Base-by-base conservation (phyloP, 2,797 vertebrate species). In the Macropodus opercularis region DNA sequence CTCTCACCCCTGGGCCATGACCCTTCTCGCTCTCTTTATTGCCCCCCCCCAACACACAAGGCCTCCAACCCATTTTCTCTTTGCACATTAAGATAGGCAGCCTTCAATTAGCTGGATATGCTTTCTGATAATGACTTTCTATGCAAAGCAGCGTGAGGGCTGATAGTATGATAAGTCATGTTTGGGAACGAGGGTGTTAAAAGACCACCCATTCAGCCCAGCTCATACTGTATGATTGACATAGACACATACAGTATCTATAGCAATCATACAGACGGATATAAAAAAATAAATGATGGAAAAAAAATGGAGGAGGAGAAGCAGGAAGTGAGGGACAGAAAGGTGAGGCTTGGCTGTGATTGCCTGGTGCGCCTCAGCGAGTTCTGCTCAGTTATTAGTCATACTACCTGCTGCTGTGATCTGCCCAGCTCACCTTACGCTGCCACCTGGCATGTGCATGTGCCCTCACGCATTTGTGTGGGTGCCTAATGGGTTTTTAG, bases 361-460 rank as follows among this genome's bases (percentile, higher is more conserved):
- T 78, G 83, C 80, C 75, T 82, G 80, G 57, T 82, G 69, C 74
- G 84, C 71, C 70, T 88, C 74, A 67, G 55, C 85, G 85, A 68
- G 53, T 69, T 79, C 78, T 79, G 75, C 67, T 77, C 66, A 75
- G 75, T 87, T 91, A 85, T 85, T 89, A 85, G 76, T 85, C 79
- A 73, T 75, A 70, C 76, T 69, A 75, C 78, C 73, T 80, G 74
- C 75, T 75, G 75, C 71, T 79, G 71, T 48, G 76, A 79, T 72
- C 63, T 10, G 48, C 50, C 59, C 68, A 36, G 50, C 57, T 69
- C 75, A 59, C 69, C 65, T 71, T 42, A 24, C 41, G 46, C 40
- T 4, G 32, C 23, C 57, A 48, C 69, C 36, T 27, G 57, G 21
- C 11, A 1, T 34, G 65, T 64, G 77, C 46, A 22, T 60, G 72